Base-by-base conservation (phyloP, 2,113 vertebrate species). In the Cisticola juncidis region DNA sequence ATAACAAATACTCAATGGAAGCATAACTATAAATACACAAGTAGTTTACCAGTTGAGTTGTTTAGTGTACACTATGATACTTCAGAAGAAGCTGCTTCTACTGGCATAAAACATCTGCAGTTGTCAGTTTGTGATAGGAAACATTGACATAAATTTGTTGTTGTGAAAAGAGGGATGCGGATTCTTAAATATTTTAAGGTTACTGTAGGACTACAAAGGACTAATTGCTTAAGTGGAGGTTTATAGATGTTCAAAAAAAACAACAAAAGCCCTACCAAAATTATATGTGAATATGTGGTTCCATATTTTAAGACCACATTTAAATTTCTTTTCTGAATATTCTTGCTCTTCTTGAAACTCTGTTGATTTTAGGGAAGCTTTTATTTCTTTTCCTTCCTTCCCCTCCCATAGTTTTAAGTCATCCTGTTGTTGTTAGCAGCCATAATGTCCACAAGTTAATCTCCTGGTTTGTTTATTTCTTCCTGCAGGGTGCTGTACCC, bases 401-500 rank as follows among this genome's bases (percentile, higher is more conserved):
- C 8, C 26, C 42, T 91, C 61, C n/a, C 44, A 15, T 31, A 61
- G 40, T 56, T 80, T 42, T 42, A 84, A 74, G 48, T 70, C 69
- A 26, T 53, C 17, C 35, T 80, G 3, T 61, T 85, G 64, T 81
- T 79, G 35, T 77, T 60, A 44, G 33, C 50, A 50, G 35, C 78
- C 1, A 0, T 24, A 50, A 54, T 31, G n/a, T 61, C 10, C 47
- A 31, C 29, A 83, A 29, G 22, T 35, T 92, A 57, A 96, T 94
- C 50, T 87, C 40, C 36, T 24, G 28, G 12, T 80, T 72, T 35
- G 26, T 25, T 73, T 57, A 36, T 22, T 61, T 44, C 51, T 91
- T 73, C 21, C 31, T 96, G 33, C 92, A 99, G 99, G 99, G 99
- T 84, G 99, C 99, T 9, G 99, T 99, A 81, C 99, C 99, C 57